Conservation (phyloP, 2,797 vertebrate genomes). For the Trachops cirrhosus region DNA sequence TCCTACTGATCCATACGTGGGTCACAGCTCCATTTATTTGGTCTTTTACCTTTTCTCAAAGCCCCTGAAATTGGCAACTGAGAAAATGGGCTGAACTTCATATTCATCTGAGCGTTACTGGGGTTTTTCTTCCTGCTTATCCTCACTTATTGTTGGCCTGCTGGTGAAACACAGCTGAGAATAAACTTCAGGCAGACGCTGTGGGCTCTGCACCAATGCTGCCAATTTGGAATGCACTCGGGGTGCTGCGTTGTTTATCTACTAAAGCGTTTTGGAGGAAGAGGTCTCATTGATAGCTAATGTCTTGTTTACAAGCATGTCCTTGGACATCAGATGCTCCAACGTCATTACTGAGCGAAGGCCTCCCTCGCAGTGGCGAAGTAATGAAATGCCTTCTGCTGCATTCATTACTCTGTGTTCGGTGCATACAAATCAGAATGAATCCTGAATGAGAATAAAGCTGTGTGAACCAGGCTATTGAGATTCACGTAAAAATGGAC, state of each 20-base stretch:
- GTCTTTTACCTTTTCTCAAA: neutral
- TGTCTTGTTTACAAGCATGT: conserved; percentile 30
- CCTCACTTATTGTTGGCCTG: neutral
- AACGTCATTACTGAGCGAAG: neutral
- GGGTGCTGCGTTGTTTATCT: neutral
- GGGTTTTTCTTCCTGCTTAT: neutral
- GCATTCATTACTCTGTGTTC: neutral
- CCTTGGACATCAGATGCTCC: neutral
- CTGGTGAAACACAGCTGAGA: neutral
- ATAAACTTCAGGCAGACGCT: neutral
- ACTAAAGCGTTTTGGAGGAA: conserved; percentile 40
- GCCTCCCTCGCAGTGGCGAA: neutral
- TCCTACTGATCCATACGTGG: neutral
- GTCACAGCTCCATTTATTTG: neutral
- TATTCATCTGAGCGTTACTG: neutral
- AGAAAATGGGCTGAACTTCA: neutral
- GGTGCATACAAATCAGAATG: neutral
- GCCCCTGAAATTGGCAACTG: neutral
- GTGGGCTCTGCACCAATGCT: neutral
- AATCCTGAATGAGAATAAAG: conserved; percentile 30
- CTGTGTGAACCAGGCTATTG: neutral
- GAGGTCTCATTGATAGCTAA: neutral
- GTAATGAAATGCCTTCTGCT: conserved; percentile 24
- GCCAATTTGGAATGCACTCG: neutral
- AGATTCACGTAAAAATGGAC: neutral